Evolutionary conservation across 2,797 vertebrate species (phyloP), one percentile per base, ranked within the genome.

Genomic region (Phalanger gymnotis): DNA sequence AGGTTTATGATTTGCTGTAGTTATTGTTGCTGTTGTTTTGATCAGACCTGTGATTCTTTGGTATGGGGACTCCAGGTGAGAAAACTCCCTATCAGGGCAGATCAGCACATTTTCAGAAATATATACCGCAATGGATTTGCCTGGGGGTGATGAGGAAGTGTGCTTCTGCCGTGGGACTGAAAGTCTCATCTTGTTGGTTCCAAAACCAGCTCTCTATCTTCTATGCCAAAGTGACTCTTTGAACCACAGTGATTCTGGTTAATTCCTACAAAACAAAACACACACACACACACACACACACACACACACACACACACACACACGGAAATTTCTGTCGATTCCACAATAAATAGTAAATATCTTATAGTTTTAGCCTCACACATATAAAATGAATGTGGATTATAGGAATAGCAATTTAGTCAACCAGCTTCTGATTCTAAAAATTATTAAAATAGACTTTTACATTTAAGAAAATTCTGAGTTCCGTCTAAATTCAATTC

Each of bases 401-500:
- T 9, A 92, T 55, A 57, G 51, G 81, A 96, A 66, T 22, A 87
- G 4, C 51, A n/a, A 22, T 96, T 91, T 34, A 95, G 94, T 91
- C 54, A 34, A 6, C 10, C 40, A 54, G 47, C 9, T 0, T 94
- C 14, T 16, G 28, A 27, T 92, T 66, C 87, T 92, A 93, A 53
- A 28, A 30, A 93, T 90, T 95, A 90, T 73, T 28, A 25, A 47
- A 0, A 7, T 97, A 96, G 58, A n/a, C 16, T n/a, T 96, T 51
- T 96, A 95, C 5, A 51, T 53, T 47, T 81, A 92, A 95, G 4
- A 92, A 96, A 61, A 10, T 81, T 47, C 47, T 66, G 27, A 95
- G 47, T n/a, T 96, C 27, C 95, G 1, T 96, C 55, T 96, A 96
- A 97, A 92, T 95, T 93, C 61, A 96, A 73, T 55, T 95, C 51